These are phyloP conservation scores for Perdita meconis DNA, from an alignment of 2,888 invertebrate genomes.

Conservation along the genomic window DNA sequence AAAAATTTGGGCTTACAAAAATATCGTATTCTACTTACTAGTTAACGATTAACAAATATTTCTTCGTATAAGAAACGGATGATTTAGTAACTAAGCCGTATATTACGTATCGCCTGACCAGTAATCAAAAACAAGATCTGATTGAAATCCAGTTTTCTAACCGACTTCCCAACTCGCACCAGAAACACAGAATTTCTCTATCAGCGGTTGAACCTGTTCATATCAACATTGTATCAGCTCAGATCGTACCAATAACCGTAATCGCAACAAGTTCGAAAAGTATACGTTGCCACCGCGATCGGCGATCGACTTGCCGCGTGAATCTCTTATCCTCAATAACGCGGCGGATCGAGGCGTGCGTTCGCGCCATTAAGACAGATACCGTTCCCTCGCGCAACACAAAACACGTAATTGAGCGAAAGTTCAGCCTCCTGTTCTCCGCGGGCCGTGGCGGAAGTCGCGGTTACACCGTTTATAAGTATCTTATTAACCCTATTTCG, in stretches of 20 bases:
- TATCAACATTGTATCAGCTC: neutral
- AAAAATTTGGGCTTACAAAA: too few species aligned
- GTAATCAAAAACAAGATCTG: too few species aligned
- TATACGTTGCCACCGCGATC: neutral
- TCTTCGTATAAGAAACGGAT: too few species aligned
- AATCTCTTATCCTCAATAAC: neutral
- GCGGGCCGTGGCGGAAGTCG: conserved; percentile 35
- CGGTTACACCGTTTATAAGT: conserved; percentile 28
- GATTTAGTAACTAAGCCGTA: too few species aligned
- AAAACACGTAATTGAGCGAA: conserved; percentile 60
- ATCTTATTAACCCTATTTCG: conserved; percentile 25
- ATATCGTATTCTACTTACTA: too few species aligned
- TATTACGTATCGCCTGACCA: too few species aligned
- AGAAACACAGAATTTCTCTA: neutral
- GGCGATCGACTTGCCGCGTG: neutral
- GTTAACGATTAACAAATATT: too few species aligned
- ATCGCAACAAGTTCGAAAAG: neutral
- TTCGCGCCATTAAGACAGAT: conserved; percentile 30
- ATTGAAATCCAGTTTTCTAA: too few species aligned
- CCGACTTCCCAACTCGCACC: too few species aligned
- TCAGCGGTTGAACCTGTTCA: neutral
- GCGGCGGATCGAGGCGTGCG: neutral
- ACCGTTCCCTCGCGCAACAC: conserved; percentile 59
- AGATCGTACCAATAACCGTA: neutral
- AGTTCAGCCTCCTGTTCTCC: conserved; percentile 46